Evolutionary conservation across 2,797 vertebrate genomes (phyloP).

Genomic region (Tapera naevia): DNA sequence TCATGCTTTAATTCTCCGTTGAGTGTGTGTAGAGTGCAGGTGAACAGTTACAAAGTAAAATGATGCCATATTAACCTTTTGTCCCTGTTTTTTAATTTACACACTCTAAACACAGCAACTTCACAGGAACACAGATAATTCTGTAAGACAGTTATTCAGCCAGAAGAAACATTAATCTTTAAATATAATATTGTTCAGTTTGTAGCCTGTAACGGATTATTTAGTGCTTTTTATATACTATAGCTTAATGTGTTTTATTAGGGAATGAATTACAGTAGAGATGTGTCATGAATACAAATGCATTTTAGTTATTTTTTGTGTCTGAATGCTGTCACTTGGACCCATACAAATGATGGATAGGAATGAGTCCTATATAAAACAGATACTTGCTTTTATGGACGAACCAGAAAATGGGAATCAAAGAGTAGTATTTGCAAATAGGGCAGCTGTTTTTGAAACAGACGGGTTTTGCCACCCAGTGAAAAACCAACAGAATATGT

Average conservation of each 20-base stretch:
- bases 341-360: constrained; percentile 30
- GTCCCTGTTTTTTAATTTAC: background rate
- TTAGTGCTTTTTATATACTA: constrained; percentile 48
- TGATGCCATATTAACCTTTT: background rate
- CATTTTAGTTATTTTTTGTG: constrained; percentile 42
- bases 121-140: background rate
- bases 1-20: background rate
- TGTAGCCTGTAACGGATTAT: constrained; percentile 39
- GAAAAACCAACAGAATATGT: background rate
- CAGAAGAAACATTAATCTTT: constrained; percentile 70
- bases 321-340: constrained; percentile 42
- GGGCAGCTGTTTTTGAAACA: background rate
- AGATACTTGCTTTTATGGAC: constrained; percentile 33
- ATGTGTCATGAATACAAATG: constrained; percentile 45
- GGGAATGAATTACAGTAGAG: constrained; percentile 43
- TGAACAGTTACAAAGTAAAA: constrained; percentile 8
- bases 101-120: background rate
- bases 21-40: background rate
- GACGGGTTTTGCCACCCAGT: background rate
- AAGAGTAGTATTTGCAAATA: constrained; percentile 23
- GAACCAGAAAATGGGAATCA: constrained; percentile 23
- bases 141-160: background rate
- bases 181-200: constrained; percentile 59
- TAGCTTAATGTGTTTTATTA: constrained; percentile 61
- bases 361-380: constrained; percentile 9